Evolutionary conservation across 1,140 invertebrate species (phyloP).

Genomic region (Drosophila lacertosa): DNA sequence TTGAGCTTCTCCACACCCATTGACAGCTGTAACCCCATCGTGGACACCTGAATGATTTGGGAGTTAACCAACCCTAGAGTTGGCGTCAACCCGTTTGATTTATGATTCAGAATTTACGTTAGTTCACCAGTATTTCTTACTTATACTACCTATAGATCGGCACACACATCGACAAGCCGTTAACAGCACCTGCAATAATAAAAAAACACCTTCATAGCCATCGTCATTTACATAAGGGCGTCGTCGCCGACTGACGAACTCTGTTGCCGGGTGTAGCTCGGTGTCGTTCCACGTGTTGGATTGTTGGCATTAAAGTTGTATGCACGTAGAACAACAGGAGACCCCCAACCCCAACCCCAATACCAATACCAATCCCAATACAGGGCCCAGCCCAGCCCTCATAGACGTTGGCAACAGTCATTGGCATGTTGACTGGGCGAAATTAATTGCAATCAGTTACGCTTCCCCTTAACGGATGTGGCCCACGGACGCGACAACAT

Average conservation of each 20-base stretch:
- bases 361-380: too few species aligned
- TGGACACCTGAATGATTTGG: too few species aligned
- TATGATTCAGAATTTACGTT: constrained; percentile 36
- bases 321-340: constrained; percentile 31
- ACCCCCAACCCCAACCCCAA: neutral
- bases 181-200: constrained; percentile 41
- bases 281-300: constrained; percentile 36
- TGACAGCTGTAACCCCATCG: constrained; percentile 28
- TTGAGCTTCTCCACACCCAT: constrained; percentile 13
- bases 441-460: constrained; percentile 82
- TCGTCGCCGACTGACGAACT: constrained; percentile 12
- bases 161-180: constrained; percentile 14
- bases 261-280: neutral
- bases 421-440: constrained; percentile 71
- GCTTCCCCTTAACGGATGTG: constrained; percentile 62
- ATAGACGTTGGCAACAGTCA: constrained; percentile 38
- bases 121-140: neutral
- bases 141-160: constrained; percentile 8
- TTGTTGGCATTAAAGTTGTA: constrained; percentile 25
- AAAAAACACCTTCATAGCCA: constrained; percentile 32
- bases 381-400: too few species aligned
- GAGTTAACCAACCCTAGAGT: constrained; percentile 12
- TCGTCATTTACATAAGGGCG: constrained; percentile 47
- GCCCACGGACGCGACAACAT: constrained; percentile 39
- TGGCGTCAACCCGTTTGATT: constrained; percentile 46